A percentile compares a stretch with the other conserved stretches of the same genome.
These are phyloP conservation scores for Polypedilum vanderplanki DNA, from an alignment of 1,140 invertebrate genomes.

Conservation along the genomic window DNA sequence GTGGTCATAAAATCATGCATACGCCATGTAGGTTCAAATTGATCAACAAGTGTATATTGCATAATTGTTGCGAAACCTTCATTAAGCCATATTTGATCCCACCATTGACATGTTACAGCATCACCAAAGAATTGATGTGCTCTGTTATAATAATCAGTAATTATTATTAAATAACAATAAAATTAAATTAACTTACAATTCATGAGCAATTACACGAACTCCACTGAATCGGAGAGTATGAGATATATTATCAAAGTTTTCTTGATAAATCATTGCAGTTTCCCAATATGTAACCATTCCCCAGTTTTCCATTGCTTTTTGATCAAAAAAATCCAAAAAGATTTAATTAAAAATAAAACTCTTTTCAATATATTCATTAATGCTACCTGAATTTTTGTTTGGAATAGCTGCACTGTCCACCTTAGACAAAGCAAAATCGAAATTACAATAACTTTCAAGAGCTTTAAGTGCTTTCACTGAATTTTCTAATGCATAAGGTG, in stretches of 20 bases:
- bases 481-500: background rate
- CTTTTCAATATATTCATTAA: conserved; percentile 44
- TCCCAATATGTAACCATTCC: background rate
- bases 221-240: background rate
- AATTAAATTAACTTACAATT: background rate
- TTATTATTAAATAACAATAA: background rate
- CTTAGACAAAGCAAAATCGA: background rate
- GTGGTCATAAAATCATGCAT: background rate
- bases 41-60: background rate
- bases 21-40: background rate
- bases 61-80: background rate
- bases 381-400: background rate
- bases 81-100: conserved; percentile 34
- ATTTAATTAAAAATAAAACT: conserved; percentile 46
- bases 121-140: conserved; percentile 67
- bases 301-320: too few relatives aligned
- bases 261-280: background rate
- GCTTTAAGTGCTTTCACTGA: background rate
- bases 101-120: conserved; percentile 49
- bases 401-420: background rate
- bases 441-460: background rate
- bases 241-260: background rate
- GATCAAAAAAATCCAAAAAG: too few relatives aligned
- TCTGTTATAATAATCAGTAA: background rate
- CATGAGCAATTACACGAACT: background rate